phyloP scores from a whole-genome alignment of 2,888 invertebrate genomes.

The Cheilosia vulpina region DNA sequence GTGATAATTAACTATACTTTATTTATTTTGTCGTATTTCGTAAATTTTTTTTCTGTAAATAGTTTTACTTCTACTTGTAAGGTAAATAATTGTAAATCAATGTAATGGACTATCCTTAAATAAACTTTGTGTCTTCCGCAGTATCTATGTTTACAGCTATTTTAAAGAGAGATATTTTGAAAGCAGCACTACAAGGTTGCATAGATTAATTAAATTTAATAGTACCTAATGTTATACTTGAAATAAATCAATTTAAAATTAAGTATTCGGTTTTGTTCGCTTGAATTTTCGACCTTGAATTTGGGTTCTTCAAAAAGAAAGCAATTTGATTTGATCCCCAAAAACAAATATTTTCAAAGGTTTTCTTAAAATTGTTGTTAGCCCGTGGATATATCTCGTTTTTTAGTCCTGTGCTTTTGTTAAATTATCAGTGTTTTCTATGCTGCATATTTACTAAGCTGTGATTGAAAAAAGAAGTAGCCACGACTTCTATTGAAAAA shows the following conservation, averaged over 20 bases:
- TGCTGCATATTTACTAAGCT: no score
- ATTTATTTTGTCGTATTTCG: conserved; percentile 53
- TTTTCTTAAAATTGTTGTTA: no score
- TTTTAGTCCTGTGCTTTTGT: no score
- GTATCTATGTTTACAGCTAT: conserved; percentile 7
- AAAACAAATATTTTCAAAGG: no score
- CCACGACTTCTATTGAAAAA: no score
- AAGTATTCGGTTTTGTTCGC: not conserved
- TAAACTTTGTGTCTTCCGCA: conserved; percentile 37
- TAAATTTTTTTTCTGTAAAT: conserved; percentile 52
- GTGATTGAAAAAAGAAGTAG: no score
- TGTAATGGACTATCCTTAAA: conserved; percentile 26
- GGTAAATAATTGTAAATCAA: conserved; percentile 47
- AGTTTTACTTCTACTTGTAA: conserved; percentile 30
- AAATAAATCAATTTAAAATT: conserved; percentile 50
- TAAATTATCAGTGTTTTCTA: no score
- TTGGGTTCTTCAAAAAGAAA: not conserved
- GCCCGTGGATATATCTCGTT: no score
- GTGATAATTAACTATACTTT: conserved; percentile 17
- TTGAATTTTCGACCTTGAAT: not conserved
- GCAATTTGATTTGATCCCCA: no score
- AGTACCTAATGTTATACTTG: conserved; percentile 18
- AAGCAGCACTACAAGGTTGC: not conserved
- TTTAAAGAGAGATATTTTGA: not conserved
- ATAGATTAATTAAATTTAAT: conserved; percentile 21